Evolutionary conservation across 2,888 invertebrate species (phyloP).

Genomic region (Drosophila atroscutellata): DNA sequence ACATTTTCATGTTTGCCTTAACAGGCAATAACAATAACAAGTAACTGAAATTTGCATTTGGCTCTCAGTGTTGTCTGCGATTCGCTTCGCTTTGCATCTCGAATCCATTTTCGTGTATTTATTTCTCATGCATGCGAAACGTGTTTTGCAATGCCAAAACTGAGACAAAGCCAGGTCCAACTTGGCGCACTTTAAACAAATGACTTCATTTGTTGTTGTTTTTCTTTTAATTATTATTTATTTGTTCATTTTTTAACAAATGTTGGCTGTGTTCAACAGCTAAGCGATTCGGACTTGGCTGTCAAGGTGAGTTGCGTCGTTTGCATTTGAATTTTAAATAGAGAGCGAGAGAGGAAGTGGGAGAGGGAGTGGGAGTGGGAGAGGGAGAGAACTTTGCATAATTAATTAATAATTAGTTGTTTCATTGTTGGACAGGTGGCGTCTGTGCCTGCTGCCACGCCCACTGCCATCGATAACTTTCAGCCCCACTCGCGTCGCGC

Average conservation of each 20-base stretch:
- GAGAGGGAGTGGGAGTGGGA: accelerated
- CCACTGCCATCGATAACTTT: conserved; percentile 26
- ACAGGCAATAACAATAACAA: conserved; percentile 10
- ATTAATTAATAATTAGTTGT: conserved; percentile 70
- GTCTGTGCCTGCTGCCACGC: conserved; percentile 25
- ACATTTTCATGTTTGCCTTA: conserved; percentile 34
- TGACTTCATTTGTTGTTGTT: conserved; percentile 44
- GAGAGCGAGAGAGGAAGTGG: not conserved
- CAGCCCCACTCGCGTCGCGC: conserved; percentile 6
- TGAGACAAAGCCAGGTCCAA: conserved; percentile 9
- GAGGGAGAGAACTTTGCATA: conserved; percentile 64
- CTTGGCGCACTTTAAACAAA: conserved; percentile 37
- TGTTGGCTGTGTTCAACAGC: not conserved
- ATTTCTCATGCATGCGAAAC: conserved; percentile 65
- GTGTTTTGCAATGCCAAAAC: conserved; percentile 64
- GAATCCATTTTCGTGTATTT: conserved; percentile 31
- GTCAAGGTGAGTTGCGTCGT: conserved; percentile 49
- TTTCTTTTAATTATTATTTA: not conserved
- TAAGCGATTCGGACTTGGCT: conserved; percentile 24
- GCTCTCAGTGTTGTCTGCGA: conserved; percentile 35
- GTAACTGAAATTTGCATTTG: conserved; percentile 43
- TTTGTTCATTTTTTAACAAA: not conserved
- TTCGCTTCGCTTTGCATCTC: conserved; percentile 53
- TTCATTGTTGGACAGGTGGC: conserved; percentile 53
- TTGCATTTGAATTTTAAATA: conserved; percentile 42